These are phyloP conservation scores for Dryobates pubescens DNA, from an alignment of 2,797 vertebrate genomes.

Conservation along the genomic window DNA sequence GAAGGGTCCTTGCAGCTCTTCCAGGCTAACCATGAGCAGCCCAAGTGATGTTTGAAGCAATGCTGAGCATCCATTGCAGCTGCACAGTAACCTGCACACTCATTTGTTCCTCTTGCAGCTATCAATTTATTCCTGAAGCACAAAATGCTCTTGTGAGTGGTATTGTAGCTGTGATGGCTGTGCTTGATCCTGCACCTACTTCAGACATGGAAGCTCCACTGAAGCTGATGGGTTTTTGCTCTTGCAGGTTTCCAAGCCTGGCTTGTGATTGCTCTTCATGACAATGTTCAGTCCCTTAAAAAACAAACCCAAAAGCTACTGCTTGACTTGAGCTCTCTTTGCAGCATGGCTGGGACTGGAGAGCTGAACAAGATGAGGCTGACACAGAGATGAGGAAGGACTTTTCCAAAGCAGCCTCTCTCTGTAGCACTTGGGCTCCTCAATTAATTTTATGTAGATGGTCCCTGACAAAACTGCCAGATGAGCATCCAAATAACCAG, in stretches of 20 bases:
- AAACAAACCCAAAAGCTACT: neutral
- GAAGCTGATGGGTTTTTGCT: neutral
- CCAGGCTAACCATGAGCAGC: neutral
- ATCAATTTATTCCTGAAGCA: neutral
- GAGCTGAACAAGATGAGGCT: neutral
- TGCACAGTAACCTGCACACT: rapidly evolving
- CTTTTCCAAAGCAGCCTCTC: neutral
- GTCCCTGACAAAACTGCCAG: neutral
- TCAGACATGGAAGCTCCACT: neutral
- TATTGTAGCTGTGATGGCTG: neutral
- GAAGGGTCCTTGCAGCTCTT: neutral
- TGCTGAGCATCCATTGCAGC: rapidly evolving
- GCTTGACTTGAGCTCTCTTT: neutral
- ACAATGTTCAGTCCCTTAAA: neutral
- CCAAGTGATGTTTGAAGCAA: rapidly evolving
- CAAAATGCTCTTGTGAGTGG: neutral
- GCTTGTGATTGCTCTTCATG: neutral
- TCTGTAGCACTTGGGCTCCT: neutral
- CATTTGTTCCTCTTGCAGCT: neutral
- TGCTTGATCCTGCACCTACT: neutral
- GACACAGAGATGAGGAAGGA: neutral
- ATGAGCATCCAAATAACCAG: neutral
- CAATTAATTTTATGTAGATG: neutral
- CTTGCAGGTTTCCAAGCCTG: neutral
- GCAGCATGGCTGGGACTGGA: neutral